Evolutionary conservation across 2,888 invertebrate species (phyloP), one percentile per base, ranked within the genome.

Genomic region (Macrosoma leucophasiata): DNA sequence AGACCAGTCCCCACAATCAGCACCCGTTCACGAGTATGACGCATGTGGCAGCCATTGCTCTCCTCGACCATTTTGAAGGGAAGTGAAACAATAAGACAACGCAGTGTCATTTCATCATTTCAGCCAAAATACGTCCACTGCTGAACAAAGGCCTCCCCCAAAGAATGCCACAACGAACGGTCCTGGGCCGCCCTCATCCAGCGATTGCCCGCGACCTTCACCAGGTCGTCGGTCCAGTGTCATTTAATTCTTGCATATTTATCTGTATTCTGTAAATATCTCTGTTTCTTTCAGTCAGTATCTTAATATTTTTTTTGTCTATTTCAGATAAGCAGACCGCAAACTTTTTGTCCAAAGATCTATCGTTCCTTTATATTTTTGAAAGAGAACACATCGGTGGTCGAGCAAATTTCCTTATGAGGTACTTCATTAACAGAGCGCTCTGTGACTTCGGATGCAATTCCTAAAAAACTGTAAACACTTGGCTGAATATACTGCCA

Each of bases 361-460:
- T 71, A 1, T 48, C 60, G 0, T 29, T 36, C n/a, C 43, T 76
- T 27, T 58, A 60, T 37, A 61, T 67, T 6, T 78, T 55, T 42
- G 77, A 78, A 32, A 40, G 63, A 1, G 79, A 79, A 11, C 47
- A 57, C 0, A 69, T 73, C 54, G 51, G 46, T 36, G 61, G 50
- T 39, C 44, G 63, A n/a, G 74, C 59, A 0, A 46, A 48, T 3
- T 37, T 47, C 1, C 42, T 78, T 0, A 46, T 59, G 1, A 48
- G 62, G 0, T 36, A 30, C 2, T 68, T 51, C 37, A 41, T 77
- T 3, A 73, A 76, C 43, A 38, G 51, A 0, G 6, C 42, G 1
- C 39, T 74, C 2, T 76, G 75, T 29, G 50, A 74, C 37, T 76
- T 67, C 23, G 62, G 65, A 1, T 75, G 75, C 23, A 41, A 60